A percentile compares a stretch with the other conserved stretches of the same genome.
phyloP scores from a whole-genome alignment of 2,113 vertebrate genomes.

The Catharus bicknelli region DNA sequence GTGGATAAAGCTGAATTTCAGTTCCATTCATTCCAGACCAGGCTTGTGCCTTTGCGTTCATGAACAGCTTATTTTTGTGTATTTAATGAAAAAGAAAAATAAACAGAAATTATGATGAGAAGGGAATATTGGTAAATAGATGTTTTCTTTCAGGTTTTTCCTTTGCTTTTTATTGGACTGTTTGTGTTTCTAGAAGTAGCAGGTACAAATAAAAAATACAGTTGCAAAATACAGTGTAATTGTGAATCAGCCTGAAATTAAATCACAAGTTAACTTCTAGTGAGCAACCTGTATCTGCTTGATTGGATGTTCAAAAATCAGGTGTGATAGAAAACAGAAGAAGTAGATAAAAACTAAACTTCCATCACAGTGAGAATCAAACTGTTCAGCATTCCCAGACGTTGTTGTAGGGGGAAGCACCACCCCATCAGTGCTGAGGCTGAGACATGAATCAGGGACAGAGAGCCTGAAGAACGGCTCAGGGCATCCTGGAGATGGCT shows the following conservation, averaged over 20 bases:
- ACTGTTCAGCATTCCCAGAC: rapidly evolving
- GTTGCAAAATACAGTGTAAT: background rate
- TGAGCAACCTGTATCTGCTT: background rate
- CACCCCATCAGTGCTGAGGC: background rate
- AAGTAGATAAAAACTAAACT: background rate
- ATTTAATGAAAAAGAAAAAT: background rate
- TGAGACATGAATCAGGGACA: background rate
- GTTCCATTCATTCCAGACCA: background rate
- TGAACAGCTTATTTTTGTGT: background rate
- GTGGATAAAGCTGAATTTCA: background rate
- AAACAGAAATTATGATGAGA: background rate
- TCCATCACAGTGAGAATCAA: background rate
- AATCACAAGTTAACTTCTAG: background rate
- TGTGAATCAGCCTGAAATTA: background rate
- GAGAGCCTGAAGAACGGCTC: background rate
- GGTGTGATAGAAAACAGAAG: background rate
- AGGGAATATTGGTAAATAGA: background rate
- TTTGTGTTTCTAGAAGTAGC: background rate
- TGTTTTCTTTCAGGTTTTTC: background rate
- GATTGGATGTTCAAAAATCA: background rate
- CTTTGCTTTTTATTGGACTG: background rate
- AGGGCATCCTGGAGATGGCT: background rate
- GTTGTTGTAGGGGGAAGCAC: background rate
- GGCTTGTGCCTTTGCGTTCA: background rate
- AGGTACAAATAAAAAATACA: background rate